Base-by-base conservation (phyloP, 2,797 vertebrate genomes). In the Molossus alvarezi region DNA sequence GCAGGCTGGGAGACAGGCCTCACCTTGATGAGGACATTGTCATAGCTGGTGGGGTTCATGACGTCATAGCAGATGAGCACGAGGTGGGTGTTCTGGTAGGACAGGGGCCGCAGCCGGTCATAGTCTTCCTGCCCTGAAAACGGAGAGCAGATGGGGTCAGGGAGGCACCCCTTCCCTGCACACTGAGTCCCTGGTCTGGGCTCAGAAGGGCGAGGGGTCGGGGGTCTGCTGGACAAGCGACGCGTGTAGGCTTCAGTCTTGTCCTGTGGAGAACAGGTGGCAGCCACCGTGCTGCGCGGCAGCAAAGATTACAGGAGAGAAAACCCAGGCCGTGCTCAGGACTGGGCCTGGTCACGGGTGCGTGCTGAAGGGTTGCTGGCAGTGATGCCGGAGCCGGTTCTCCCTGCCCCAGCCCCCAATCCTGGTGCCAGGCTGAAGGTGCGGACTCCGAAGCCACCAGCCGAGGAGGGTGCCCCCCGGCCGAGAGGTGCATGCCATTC, bases 71-170 rank as follows among this genome's bases (percentile, higher is more conserved):
- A 99, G 80, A 99, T 98, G 69, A 99, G 96, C 90, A 99, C 97
- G 0, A 99, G 98, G 0, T 99, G 98, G 48, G 99, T 99, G 86
- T 99, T 99, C 98, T 99, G 99, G 98, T 99, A 99, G 1, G 99
- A 99, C 41, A 99, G 99, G 0, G 99, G 99, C 41, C 99, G 98
- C 0, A 99, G 98, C 11, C 99, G 98, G 95, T 99, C 99, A 0
- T 99, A 99, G 98, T 99, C 99, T 14, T 99, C 99, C 98, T 99
- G 99, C 69, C 99, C 99, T 99, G 96, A 91, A 98, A 98, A 29
- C 88, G 17, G 60, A 84, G n/a, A 33, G 65, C 12, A 15, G 14
- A 14, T 18, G 5, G 17, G 75, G 20, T 73, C 76, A 95, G 80
- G 55, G 41, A 45, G 82, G 55, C 8, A 4, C 23, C 69, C 13